Percentiles rank a stretch among this genome's conserved stretches.
Evolutionary conservation across 2,113 vertebrate genomes (phyloP).

Genomic region (Thalassarche chlororhynchos): DNA sequence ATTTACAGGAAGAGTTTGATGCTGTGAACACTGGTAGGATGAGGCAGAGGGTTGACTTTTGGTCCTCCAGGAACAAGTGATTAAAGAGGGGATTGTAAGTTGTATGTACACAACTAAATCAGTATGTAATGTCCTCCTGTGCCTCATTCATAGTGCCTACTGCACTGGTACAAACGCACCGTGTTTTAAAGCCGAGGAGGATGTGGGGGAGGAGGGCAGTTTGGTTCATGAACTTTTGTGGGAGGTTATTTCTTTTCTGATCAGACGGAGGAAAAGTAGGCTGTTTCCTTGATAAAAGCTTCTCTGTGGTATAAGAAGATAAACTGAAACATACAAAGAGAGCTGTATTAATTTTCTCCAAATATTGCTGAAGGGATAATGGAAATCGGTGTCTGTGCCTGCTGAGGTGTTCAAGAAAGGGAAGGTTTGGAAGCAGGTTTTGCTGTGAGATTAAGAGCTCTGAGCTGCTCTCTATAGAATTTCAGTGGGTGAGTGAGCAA

Average conservation of each 20-base stretch:
- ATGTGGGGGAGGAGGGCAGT: constrained; percentile 17
- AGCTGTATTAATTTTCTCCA: not conserved
- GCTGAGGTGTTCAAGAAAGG: not conserved
- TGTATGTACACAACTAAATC: not conserved
- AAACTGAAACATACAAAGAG: not conserved
- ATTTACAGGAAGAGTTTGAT: not conserved
- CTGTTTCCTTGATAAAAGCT: not conserved
- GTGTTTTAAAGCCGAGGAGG: not conserved
- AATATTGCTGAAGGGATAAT: not conserved
- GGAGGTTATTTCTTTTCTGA: constrained; percentile 30
- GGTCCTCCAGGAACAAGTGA: not conserved
- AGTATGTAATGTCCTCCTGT: not conserved
- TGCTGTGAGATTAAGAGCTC: constrained; percentile 4
- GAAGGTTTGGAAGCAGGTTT: constrained; percentile 59
- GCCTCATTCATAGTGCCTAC: not conserved
- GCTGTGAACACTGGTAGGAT: not conserved
- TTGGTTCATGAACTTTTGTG: constrained; percentile 44
- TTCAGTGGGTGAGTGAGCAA: constrained; percentile 68
- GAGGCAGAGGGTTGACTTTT: not conserved
- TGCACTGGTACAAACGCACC: not conserved
- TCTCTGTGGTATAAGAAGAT: not conserved
- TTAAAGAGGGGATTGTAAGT: not conserved
- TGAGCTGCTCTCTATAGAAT: constrained; percentile 48
- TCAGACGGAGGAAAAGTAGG: not conserved
- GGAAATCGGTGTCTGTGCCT: not conserved